Evolutionary conservation across 2,888 invertebrate species (phyloP).

Genomic region (Eristalinus aeneus): DNA sequence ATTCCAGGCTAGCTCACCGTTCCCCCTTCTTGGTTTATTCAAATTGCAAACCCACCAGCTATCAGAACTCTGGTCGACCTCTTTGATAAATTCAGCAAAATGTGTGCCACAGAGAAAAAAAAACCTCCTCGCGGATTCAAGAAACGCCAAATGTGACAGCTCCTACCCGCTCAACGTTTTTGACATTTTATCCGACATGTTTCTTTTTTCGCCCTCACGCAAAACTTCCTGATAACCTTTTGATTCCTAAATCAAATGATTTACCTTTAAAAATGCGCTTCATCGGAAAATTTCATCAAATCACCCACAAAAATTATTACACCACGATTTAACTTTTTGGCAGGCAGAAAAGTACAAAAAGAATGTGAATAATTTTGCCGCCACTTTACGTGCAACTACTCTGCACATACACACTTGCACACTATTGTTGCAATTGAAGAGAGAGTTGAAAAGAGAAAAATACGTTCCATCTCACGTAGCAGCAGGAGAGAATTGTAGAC

Average conservation of each 20-base stretch:
- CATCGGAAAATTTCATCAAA: not conserved
- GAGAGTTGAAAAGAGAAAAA: constrained; percentile 46
- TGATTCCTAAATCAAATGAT: not conserved
- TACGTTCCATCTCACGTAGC: constrained; percentile 36
- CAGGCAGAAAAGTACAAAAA: constrained; percentile 9
- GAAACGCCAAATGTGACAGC: constrained; percentile 31
- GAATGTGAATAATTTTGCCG: constrained; percentile 58
- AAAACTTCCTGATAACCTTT: not conserved
- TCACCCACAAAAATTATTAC: not conserved
- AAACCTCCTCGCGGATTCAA: constrained; percentile 2
- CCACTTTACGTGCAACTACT: constrained; percentile 61
- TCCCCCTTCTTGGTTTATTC: not conserved
- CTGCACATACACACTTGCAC: constrained; percentile 14
- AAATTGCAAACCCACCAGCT: not conserved
- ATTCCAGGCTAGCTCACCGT: not conserved
- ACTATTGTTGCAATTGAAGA: constrained; percentile 41
- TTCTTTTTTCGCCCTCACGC: not conserved
- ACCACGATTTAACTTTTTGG: constrained; percentile 17
- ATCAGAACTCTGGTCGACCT: not conserved
- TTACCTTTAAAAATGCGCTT: not conserved
- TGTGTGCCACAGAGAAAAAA: not conserved
- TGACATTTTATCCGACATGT: constrained; percentile 23
- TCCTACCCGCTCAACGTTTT: not conserved
- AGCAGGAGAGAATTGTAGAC: not conserved
- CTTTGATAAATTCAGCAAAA: not conserved